Evolutionary conservation across 2,888 invertebrate genomes (phyloP), one percentile per base, ranked within the genome.

Genomic region (Ophonus ardosiacus): DNA sequence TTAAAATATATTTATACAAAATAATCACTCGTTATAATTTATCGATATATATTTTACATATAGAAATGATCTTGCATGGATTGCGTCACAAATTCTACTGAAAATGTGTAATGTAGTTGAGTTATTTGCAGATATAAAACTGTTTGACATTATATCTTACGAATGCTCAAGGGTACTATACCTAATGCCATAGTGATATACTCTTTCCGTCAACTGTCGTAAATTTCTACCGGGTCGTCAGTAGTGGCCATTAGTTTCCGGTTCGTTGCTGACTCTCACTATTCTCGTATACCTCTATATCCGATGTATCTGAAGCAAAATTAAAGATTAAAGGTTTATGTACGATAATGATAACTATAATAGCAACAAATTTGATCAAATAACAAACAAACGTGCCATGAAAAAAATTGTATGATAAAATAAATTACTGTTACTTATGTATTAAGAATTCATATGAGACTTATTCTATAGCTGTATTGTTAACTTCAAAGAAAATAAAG

Each of bases 211-310:
- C 80, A 85, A 85, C 68, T 85, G 85, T 80, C 85, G 85, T 85
- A 85, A 85, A 85, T 85, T 79, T 85, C 79, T 80, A 85, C 68
- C 85, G 85, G 31, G 85, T 85, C 85, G 80, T 85, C 85, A 85
- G 85, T 80, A 80, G 80, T 59, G 43, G 71, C 85, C 71, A 85
- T 85, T 85, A 85, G 80, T 79, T 85, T 85, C 80, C 71, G 80
- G 80, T 80, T 71, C 56, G 80, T 21, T 57, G 85, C 79, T 71
- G 71, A 43, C 21, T 40, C 40, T 15, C 63, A 38, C 10, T 18
- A 59, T 13, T 56, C 10, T 63, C 6, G 63, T 51, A 51, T 51
- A 51, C 43, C 43, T 51, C 43, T 10, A 51, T 51, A 51, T 51
- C 43, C 43, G 13, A 51, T 51, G 4, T 51, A 8, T 51, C 43